Percentiles rank a stretch among this genome's conserved stretches.
phyloP scores from a whole-genome alignment of 2,888 invertebrate species.

The Drosophila picticornis region DNA sequence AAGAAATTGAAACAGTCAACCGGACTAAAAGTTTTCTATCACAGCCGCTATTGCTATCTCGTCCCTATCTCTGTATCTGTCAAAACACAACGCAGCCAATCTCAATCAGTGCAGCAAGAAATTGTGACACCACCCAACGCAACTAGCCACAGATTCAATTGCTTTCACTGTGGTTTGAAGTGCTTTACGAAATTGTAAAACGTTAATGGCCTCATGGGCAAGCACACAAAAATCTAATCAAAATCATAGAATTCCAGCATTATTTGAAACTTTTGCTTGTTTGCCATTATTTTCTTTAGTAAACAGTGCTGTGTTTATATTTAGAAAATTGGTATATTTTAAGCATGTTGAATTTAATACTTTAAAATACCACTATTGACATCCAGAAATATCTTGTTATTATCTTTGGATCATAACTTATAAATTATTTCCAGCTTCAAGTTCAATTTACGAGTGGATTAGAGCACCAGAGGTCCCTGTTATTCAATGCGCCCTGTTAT shows the following conservation, averaged over 20 bases:
- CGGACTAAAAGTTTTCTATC: slow-evolving; percentile 27
- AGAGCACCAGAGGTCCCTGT: not conserved
- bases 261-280: slow-evolving; percentile 22
- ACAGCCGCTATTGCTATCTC: slow-evolving; percentile 17
- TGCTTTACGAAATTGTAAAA: slow-evolving; percentile 54
- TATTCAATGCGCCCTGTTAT: not conserved
- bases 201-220: slow-evolving; percentile 28
- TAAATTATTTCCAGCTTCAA: not conserved
- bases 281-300: slow-evolving; percentile 16
- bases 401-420: not conserved
- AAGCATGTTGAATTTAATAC: not conserved
- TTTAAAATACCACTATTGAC: not conserved
- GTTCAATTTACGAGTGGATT: not conserved
- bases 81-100: slow-evolving; percentile 30
- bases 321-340: slow-evolving; percentile 12
- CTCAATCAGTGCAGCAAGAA: slow-evolving; percentile 46
- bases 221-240: slow-evolving; percentile 5
- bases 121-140: slow-evolving; percentile 33
- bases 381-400: not conserved
- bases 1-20: slow-evolving; percentile 68
- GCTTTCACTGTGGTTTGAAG: slow-evolving; percentile 60
- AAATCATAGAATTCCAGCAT: slow-evolving; percentile 9
- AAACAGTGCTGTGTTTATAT: slow-evolving; percentile 1
- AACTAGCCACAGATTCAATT: slow-evolving; percentile 70
- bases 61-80: slow-evolving; percentile 14